These are phyloP conservation scores for Itoplectis maculator DNA, from an alignment of 2,888 invertebrate species.

Conservation along the genomic window DNA sequence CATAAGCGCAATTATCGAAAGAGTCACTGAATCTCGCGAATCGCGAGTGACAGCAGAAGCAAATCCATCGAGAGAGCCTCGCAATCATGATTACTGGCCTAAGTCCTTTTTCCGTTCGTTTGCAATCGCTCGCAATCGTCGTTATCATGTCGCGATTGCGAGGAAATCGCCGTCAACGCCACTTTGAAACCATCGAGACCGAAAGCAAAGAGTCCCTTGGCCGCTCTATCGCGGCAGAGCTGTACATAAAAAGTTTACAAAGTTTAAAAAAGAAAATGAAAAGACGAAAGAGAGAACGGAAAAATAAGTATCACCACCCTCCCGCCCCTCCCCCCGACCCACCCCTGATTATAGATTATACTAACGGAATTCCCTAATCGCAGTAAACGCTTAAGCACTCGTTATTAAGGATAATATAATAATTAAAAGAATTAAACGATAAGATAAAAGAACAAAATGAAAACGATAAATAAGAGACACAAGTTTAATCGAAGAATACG, in stretches of 20 bases:
- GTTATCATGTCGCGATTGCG: constrained; percentile 38
- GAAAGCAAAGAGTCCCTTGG: constrained; percentile 27
- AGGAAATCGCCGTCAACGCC: neutral
- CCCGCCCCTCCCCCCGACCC: constrained; percentile 12
- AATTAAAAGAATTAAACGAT: constrained; percentile 39
- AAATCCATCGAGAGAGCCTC: constrained; percentile 11
- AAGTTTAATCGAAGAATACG: constrained; percentile 29
- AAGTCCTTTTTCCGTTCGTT: constrained; percentile 28
- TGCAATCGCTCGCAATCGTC: constrained; percentile 26
- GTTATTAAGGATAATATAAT: constrained; percentile 54
- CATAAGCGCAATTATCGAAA: constrained; percentile 31
- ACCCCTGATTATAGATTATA: constrained; percentile 41
- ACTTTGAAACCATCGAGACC: constrained; percentile 31
- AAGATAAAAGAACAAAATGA: constrained; percentile 39
- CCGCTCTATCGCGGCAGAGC: constrained; percentile 47
- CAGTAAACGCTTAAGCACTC: constrained; percentile 61
- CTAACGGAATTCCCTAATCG: constrained; percentile 55
- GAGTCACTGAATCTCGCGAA: neutral
- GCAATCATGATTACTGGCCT: constrained; percentile 53
- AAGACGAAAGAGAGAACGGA: constrained; percentile 17
- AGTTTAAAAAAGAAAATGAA: constrained; percentile 26
- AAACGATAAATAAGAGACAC: constrained; percentile 28
- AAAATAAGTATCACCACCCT: constrained; percentile 38
- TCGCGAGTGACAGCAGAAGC: neutral
- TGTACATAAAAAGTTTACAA: constrained; percentile 58